Conservation (phyloP, 2,888 invertebrate species). For the Torymus auratus region DNA sequence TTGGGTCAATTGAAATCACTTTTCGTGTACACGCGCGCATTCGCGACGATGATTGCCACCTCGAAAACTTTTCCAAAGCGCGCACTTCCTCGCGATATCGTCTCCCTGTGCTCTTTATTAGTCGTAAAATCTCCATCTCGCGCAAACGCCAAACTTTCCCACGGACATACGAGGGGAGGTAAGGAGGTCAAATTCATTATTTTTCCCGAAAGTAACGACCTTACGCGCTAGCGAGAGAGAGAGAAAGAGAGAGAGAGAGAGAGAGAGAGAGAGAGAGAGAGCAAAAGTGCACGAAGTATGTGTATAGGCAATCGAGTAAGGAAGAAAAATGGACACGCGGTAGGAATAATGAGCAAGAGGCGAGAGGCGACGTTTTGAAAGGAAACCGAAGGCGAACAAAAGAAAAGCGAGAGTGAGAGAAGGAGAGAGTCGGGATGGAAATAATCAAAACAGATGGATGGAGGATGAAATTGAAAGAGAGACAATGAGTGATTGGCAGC, state of each 20-base stretch:
- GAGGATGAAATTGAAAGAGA: no score
- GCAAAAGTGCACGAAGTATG: background rate
- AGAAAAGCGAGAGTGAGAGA: no score
- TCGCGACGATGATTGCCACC: background rate
- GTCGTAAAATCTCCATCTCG: constrained; percentile 50
- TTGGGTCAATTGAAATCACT: constrained; percentile 38
- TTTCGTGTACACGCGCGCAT: background rate
- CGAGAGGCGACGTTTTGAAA: no score
- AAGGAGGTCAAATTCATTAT: constrained; percentile 49
- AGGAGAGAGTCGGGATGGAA: no score
- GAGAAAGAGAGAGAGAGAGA: background rate
- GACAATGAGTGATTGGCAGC: no score
- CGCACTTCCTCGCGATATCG: constrained; percentile 8
- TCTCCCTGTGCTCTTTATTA: constrained; percentile 44
- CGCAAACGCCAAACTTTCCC: constrained; percentile 44
- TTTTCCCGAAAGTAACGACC: constrained; percentile 19
- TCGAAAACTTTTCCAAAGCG: constrained; percentile 11
- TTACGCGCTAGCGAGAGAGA: background rate
- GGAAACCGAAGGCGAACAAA: no score
- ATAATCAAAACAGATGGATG: no score
- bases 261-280: background rate
- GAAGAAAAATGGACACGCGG: no score
- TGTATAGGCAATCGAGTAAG: no score
- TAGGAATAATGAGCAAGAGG: no score
- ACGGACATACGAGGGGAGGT: constrained; percentile 12